Conservation (phyloP, 2,113 vertebrate species). For the Coturnix japonica region DNA sequence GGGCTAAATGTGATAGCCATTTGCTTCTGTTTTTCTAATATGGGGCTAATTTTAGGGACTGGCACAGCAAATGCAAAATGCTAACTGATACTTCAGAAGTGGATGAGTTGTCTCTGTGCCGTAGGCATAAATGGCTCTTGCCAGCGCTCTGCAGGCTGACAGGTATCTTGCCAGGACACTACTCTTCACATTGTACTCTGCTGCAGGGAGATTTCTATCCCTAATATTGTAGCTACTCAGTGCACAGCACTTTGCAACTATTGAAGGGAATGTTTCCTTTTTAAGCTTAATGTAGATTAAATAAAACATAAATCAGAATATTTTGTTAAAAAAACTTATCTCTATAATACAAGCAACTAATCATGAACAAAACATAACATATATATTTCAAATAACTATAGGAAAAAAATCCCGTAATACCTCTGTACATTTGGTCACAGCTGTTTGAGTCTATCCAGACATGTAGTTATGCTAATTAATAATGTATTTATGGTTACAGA, state of each 20-base stretch:
- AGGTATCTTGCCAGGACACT: neutral
- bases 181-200: neutral
- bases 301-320: neutral
- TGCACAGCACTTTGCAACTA: neutral
- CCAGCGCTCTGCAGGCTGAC: neutral
- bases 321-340: neutral
- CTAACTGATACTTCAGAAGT: neutral
- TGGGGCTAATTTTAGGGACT: neutral
- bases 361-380: neutral
- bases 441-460: conserved; percentile 18
- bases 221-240: neutral
- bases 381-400: neutral
- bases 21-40: neutral
- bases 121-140: neutral
- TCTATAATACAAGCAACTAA: neutral
- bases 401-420: neutral
- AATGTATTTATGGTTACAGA: neutral
- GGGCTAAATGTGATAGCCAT: neutral
- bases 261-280: neutral
- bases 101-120: neutral
- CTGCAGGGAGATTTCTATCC: neutral
- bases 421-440: neutral
- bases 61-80: neutral
- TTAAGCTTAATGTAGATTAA: neutral
- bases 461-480: conserved; percentile 2